phyloP scores from a whole-genome alignment of 2,797 vertebrate genomes.

The Phoebastria nigripes region DNA sequence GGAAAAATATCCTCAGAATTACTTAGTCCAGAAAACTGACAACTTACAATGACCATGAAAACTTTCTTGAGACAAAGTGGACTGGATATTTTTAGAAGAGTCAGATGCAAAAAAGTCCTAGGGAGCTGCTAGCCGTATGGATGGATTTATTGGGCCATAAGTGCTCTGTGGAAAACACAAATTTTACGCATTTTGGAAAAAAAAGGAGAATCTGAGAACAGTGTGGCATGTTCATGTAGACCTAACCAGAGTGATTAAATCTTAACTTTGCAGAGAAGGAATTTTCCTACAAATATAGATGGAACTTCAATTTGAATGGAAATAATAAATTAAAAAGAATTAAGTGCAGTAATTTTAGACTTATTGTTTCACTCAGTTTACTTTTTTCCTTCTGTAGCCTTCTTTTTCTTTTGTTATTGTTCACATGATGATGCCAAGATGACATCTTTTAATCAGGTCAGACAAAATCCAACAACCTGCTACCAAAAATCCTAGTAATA shows the following conservation, averaged over 20 bases:
- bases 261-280: background rate
- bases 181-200: background rate
- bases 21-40: background rate
- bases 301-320: background rate
- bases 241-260: background rate
- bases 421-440: background rate
- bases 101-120: background rate
- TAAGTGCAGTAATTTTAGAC: background rate
- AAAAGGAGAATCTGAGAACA: background rate
- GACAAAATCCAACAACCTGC: background rate
- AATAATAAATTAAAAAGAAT: background rate
- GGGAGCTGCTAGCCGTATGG: background rate
- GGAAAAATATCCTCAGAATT: background rate
- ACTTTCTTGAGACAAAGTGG: background rate
- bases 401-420: background rate
- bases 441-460: background rate
- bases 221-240: background rate
- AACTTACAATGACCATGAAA: background rate
- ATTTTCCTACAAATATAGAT: background rate
- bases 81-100: background rate
- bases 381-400: background rate
- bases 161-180: background rate
- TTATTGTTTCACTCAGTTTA: background rate
- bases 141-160: background rate
- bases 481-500: background rate